These are phyloP conservation scores for Drosophila demipolita DNA, from an alignment of 2,888 invertebrate species.

Conservation along the genomic window DNA sequence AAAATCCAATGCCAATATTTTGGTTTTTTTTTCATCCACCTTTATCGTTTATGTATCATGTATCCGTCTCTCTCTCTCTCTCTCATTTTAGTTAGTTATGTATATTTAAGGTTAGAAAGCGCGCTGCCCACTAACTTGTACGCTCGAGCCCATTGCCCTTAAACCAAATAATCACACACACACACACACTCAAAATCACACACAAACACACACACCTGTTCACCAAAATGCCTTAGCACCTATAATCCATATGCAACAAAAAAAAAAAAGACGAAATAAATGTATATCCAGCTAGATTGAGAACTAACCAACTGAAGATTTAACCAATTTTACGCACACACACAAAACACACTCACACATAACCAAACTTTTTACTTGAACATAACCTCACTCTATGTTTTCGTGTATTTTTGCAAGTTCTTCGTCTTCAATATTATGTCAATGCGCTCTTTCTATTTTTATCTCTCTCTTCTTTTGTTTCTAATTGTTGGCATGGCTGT, in stretches of 20 bases:
- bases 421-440: conserved; percentile 27
- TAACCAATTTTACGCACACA: conserved; percentile 32
- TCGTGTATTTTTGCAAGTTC: conserved; percentile 58
- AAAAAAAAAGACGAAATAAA: conserved; percentile 7
- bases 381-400: conserved; percentile 36
- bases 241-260: conserved; percentile 32
- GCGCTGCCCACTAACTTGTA: conserved; percentile 69
- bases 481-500: conserved; percentile 56
- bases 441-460: conserved; percentile 33
- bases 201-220: conserved; percentile 10
- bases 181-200: conserved; percentile 22
- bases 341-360: conserved; percentile 39
- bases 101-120: conserved; percentile 66
- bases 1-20: conserved; percentile 52
- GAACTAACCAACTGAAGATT: conserved; percentile 52
- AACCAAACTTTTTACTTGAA: conserved; percentile 32
- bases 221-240: conserved; percentile 51
- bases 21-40: conserved; percentile 38
- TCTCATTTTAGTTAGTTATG: conserved; percentile 63
- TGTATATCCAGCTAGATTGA: conserved; percentile 72
- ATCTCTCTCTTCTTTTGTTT: conserved; percentile 15
- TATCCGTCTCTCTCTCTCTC: conserved; percentile 38
- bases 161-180: conserved; percentile 16
- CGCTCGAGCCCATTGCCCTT: conserved; percentile 47
- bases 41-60: conserved; percentile 59